Conservation (phyloP, 2,888 invertebrate species). For the Rhopalosiphum nymphaeae region DNA sequence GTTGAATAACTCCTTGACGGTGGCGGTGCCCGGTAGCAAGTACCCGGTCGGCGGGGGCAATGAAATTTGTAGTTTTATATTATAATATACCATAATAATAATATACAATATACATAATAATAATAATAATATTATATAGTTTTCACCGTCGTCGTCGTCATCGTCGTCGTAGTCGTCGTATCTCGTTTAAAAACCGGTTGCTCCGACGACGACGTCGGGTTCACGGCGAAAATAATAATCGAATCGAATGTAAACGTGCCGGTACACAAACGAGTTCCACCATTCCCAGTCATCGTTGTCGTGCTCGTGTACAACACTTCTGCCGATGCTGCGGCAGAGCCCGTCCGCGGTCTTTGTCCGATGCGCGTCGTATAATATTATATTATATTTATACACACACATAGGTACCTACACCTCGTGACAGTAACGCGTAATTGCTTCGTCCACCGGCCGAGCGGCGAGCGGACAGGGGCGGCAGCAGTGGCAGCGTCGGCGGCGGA, state of each 20-base stretch:
- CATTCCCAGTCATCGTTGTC: conserved; percentile 11
- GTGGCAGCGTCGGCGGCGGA: not conserved
- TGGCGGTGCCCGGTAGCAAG: conserved; percentile 41
- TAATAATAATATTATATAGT: conserved; percentile 34
- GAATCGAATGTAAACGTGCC: conserved; percentile 9
- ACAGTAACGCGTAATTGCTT: conserved; percentile 40
- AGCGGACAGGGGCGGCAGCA: not conserved
- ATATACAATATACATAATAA: not conserved
- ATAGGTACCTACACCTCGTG: not conserved
- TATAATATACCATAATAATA: conserved; percentile 21
- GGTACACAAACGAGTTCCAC: conserved; percentile 40
- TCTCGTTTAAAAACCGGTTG: conserved; percentile 45
- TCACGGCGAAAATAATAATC: conserved; percentile 51
- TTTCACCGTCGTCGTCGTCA: conserved; percentile 38
- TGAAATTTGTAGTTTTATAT: conserved; percentile 39
- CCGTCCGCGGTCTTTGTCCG: conserved; percentile 44
- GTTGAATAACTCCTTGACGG: conserved; percentile 24
- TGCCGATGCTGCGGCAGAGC: not conserved
- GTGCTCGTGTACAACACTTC: conserved; percentile 6
- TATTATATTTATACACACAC: not conserved
- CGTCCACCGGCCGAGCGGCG: not conserved
- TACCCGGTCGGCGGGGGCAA: conserved; percentile 1
- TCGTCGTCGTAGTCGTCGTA: conserved; percentile 27
- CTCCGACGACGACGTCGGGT: not conserved
- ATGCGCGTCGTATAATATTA: not conserved